Evolutionary conservation across 2,797 vertebrate genomes (phyloP).

Genomic region (Alectoris magna): DNA sequence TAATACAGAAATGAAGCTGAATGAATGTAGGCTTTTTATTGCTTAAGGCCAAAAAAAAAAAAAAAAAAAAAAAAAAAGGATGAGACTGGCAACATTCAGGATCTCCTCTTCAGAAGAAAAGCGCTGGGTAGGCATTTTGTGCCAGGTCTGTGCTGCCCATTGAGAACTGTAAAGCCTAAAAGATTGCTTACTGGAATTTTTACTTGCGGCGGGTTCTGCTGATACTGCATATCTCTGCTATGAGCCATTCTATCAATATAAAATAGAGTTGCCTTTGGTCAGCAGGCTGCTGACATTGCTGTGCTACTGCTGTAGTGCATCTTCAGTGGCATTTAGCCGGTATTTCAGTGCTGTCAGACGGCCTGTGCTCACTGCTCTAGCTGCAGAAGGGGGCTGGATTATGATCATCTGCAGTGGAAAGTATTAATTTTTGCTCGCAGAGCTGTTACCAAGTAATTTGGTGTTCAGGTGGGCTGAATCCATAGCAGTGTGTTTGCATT

Average conservation of each 20-base stretch:
- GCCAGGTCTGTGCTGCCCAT: not conserved
- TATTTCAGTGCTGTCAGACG: not conserved
- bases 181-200: not conserved
- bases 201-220: not conserved
- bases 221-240: not conserved
- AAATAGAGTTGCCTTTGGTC: not conserved
- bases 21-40: not conserved
- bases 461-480: not conserved
- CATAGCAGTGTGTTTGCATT: not conserved
- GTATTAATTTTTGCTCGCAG: not conserved
- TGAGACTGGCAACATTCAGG: not conserved
- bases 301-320: not conserved
- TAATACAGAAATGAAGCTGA: not conserved
- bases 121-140: not conserved
- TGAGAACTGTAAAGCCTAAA: not conserved
- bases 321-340: not conserved
- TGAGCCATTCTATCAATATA: not conserved
- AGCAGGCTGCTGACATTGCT: constrained; percentile 17
- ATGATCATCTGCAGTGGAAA: not conserved
- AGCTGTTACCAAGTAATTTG: not conserved
- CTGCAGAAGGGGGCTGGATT: not conserved
- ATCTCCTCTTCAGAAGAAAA: not conserved
- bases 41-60: not conserved
- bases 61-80: not conserved
- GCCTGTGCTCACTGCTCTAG: not conserved